Evolutionary conservation across 2,797 vertebrate species (phyloP).

Genomic region (Sibirionetta formosa): DNA sequence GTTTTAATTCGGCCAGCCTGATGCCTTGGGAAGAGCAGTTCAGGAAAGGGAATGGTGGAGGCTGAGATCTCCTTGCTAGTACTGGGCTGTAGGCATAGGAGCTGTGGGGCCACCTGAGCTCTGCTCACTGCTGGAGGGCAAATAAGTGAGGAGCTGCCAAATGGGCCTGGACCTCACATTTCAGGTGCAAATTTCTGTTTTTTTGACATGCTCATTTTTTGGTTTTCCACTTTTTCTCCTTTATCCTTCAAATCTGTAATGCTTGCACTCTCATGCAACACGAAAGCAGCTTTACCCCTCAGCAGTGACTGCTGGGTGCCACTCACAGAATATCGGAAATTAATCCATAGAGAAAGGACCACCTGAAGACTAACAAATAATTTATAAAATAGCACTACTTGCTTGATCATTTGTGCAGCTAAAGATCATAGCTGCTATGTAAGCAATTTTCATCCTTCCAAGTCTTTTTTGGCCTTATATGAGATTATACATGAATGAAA

Average conservation of each 20-base stretch:
- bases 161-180: too few relatives aligned
- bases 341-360: not conserved
- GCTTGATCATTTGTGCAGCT: not conserved
- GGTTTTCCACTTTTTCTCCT: accelerated
- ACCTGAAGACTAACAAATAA: not conserved
- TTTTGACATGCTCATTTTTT: not conserved
- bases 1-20: not conserved
- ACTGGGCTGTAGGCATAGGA: accelerated
- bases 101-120: accelerated
- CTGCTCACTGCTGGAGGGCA: not conserved
- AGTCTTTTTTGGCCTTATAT: not conserved
- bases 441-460: not conserved
- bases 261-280: accelerated
- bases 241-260: not conserved
- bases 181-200: too few relatives aligned
- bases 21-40: not conserved
- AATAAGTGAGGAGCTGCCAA: not conserved
- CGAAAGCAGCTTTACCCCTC: not conserved
- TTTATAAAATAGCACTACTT: not conserved
- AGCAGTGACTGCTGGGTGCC: not conserved
- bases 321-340: not conserved
- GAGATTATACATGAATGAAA: not conserved
- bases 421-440: not conserved
- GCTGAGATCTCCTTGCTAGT: not conserved
- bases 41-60: not conserved